Base-by-base conservation (phyloP, 2,113 vertebrate genomes). In the Caranx melampygus region DNA sequence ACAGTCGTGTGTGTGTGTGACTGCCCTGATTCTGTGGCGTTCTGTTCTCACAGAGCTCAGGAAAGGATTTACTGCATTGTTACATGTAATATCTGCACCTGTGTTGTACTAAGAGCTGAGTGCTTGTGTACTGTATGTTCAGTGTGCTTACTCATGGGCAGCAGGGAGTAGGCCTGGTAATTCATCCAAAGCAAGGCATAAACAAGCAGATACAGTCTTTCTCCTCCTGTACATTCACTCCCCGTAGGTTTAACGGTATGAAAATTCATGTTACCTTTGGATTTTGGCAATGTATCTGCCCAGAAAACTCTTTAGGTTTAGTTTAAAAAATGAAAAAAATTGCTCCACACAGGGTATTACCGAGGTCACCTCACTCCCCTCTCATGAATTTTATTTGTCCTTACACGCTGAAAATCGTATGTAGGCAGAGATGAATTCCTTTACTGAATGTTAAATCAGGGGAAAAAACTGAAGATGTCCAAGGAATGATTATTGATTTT, bases 371-470 rank as follows among this genome's bases (percentile, higher is more conserved):
- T 81, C 49, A 70, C 67, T 44, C 72, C 71, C 81, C 35, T 67
- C 37, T 70, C 67, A 86, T 61, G 2, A 73, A 76, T 68, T 82
- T 63, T 82, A 79, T 81, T 82, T 66, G 79, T 81, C 74, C 81
- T 69, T 58, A 71, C 85, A 74, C 84, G 79, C 49, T 47, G 51
- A 75, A 78, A 75, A 82, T 51, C 66, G 83, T 79, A 63, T 72
- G 75, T 62, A 86, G 76, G 78, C 59, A 83, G 72, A 79, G 58
- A 89, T 62, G 77, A 70, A 82, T 87, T 84, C 63, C 44, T 86
- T 71, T 75, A 75, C 65, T 90, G 87, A 90, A 88, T 92, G 85
- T 88, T 76, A 73, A 69, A 78, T 87, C 60, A 88, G 78, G 64
- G 63, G 82, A 59, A 57, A 26, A 81, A 84, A 84, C 57, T 20